These are phyloP conservation scores for Hirundo rustica DNA, from an alignment of 2,797 vertebrate species.

Conservation along the genomic window DNA sequence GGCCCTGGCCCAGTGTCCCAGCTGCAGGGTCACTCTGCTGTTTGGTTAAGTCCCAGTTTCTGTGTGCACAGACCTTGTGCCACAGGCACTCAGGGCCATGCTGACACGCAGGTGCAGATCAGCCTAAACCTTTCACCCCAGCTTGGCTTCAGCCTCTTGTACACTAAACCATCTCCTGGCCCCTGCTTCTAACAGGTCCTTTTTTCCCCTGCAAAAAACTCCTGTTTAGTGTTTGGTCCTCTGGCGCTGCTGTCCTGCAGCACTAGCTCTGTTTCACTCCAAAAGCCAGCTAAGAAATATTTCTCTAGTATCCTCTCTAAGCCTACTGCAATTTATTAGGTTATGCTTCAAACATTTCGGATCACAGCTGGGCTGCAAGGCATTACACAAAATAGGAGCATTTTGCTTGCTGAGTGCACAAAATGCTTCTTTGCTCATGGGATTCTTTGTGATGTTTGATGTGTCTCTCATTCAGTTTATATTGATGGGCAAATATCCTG, in stretches of 20 bases:
- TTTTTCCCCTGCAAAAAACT: not conserved
- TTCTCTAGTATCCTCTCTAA: not conserved
- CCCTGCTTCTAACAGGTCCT: not conserved
- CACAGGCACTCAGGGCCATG: not conserved
- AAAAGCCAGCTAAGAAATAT: not conserved
- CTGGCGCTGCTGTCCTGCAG: not conserved
- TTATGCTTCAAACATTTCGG: not conserved
- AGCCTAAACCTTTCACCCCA: not conserved
- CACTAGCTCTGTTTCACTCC: not conserved
- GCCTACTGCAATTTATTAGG: not conserved
- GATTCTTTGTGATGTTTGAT: not conserved
- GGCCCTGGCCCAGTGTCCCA: not conserved
- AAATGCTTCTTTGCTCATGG: not conserved
- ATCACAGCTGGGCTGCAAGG: not conserved
- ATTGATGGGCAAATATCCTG: conserved; percentile 33
- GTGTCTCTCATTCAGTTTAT: not conserved
- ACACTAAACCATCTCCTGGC: not conserved
- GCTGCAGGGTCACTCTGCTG: not conserved
- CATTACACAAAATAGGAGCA: not conserved
- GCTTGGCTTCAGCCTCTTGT: not conserved
- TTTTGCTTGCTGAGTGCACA: not conserved
- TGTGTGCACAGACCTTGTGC: not conserved
- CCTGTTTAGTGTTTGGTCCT: not conserved
- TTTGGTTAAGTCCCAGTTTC: not conserved
- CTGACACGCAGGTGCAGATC: rapidly evolving